Evolutionary conservation across 2,888 invertebrate genomes (phyloP), one percentile per base, ranked within the genome.

Genomic region (Ophion costatus): DNA sequence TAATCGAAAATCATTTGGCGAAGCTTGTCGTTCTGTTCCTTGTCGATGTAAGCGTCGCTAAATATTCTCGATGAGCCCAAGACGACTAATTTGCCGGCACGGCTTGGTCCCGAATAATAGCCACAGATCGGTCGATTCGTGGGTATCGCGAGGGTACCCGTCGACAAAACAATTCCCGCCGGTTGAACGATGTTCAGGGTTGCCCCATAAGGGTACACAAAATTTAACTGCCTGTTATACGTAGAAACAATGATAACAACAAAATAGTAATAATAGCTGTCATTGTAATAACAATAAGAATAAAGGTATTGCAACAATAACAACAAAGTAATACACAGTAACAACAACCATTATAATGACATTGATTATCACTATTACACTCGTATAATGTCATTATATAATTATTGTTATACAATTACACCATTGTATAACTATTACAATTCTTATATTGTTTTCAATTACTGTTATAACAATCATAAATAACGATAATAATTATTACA

Each of bases 131-230:
- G 99, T 88, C 99, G 95, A 94, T 98, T 98, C 24, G 98, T 97
- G 0, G 99, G 99, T 93, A 98, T 98, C 76, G 98, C 97, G 0
- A 98, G 97, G 81, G 97, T 97, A 59, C 99, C 99, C 88, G 98
- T 98, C 7, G 98, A 98, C 87, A 99, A 94, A 9, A 98, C 96
- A 29, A 98, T 97, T 20, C 97, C 96, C 0, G 99, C 97, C 0
- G 99, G 98, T 92, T 97, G 97, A 86, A 96, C 97, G 2, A 99
- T 98, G 90, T 98, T 99, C 86, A 99, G 94, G 0, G 99, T 99
- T 61, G 98, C 98, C 17, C 99, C 99, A 93, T 97, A 98, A 0
- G 99, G 99, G 94, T 99, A 99, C 70, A 99, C 96, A 94, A 98
- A 97, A 89, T 96, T 96, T 20, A 98, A 95, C 24, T 77, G 69